Evolutionary conservation across 2,888 invertebrate species (phyloP), one percentile per base, ranked within the genome.

Genomic region (Venustoraphidia nigricollis): DNA sequence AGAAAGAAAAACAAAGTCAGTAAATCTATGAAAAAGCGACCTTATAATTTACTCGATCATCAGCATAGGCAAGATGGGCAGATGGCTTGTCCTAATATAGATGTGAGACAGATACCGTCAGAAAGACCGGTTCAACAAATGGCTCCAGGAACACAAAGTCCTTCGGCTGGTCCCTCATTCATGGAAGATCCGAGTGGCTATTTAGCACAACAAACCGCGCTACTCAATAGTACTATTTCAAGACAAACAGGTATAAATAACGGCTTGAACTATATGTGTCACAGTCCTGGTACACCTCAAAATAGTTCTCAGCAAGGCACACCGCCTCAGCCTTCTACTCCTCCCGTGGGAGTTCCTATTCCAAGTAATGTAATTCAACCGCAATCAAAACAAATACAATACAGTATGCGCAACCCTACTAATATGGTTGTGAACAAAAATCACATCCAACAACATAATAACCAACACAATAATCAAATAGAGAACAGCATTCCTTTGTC

Each of bases 131-230:
- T 62, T 42, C 60, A 61, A 52, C 62, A 63, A 47, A 55, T 60
- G 50, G 56, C 59, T 27, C 62, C 61, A 50, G 57, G 57, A 40
- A 57, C 53, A 27, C 62, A 62, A 51, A 56, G 52, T 50, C 55
- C 61, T 34, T 55, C 64, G 27, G 27, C 27, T 27, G 70, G 78
- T 53, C 88, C 88, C 2, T 90, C 90, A 36, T 92, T 91, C 62
- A 80, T 92, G 73, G 92, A 93, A 55, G 91, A 93, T 66, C 91
- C 92, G 0, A 86, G 83, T 59, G 92, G 90, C 3, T 93, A 90
- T 66, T 69, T 93, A 55, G 90, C 90, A 6, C 91, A 92, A 58
- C 92, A 93, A 65, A 91, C 92, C 0, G 87, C 86, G 35, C 66
- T 92, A 54, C 66, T 92, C 45, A 89, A 90, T 60, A 88, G 81